A percentile compares a stretch with the other conserved stretches of the same genome.
These are phyloP conservation scores for Cephalotes varians DNA, from an alignment of 2,888 invertebrate species.

Conservation along the genomic window DNA sequence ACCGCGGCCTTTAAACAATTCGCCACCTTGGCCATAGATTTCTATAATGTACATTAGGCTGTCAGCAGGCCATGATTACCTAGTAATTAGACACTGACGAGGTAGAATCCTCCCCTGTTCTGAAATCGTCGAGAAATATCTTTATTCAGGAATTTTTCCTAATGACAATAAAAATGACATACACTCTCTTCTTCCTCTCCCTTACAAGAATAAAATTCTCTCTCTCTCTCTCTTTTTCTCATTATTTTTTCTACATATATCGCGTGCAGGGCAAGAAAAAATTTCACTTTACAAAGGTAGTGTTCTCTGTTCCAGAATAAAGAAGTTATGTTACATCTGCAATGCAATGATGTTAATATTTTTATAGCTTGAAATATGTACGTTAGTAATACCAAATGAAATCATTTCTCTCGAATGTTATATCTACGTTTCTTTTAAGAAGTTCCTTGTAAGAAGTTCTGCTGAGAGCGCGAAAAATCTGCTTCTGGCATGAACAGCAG, in stretches of 20 bases:
- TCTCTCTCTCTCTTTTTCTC: not conserved
- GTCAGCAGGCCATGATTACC: not conserved
- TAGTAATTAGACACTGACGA: not conserved
- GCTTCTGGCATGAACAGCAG: not conserved
- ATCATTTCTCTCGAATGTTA: conserved; percentile 2
- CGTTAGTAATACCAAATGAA: too few species aligned
- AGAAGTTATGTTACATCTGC: not conserved
- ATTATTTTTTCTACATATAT: not conserved
- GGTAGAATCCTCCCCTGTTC: not conserved
- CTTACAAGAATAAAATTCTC: not conserved
- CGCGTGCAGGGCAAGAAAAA: not conserved
- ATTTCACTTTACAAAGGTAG: not conserved
- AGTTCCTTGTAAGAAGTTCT: not conserved
- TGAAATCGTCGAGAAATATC: not conserved
- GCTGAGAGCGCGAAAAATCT: not conserved
- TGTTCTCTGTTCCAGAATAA: not conserved
- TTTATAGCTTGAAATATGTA: too few species aligned
- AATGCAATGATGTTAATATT: not conserved
- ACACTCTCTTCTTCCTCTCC: not conserved
- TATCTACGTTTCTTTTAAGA: not conserved
- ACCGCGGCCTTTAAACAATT: conserved; percentile 28
- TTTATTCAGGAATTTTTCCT: not conserved
- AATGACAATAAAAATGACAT: not conserved
- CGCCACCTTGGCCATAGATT: conserved; percentile 22
- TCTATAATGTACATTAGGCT: conserved; percentile 20